A percentile compares a stretch with the other conserved stretches of the same genome.
Conservation (phyloP, 1,140 invertebrate genomes). For the Meloidogyne hapla region DNA sequence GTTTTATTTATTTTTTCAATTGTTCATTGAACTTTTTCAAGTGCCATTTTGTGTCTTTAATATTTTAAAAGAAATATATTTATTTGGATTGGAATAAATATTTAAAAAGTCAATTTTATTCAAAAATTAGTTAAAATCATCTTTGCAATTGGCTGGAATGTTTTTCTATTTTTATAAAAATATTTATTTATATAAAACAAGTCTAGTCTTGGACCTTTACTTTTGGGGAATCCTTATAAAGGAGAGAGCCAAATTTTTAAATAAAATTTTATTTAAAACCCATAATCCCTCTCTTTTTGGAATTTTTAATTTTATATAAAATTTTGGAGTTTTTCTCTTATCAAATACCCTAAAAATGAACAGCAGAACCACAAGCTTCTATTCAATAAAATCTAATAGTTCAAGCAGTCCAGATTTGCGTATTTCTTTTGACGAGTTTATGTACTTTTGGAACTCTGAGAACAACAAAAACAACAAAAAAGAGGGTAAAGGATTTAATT, state of each 20-base stretch:
- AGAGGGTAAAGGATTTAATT: background rate
- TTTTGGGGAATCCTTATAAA: too few relatives aligned
- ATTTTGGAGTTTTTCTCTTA: too few relatives aligned
- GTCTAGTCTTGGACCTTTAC: too few relatives aligned
- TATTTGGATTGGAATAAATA: background rate
- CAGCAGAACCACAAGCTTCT: too few relatives aligned
- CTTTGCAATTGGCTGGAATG: background rate
- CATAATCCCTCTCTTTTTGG: too few relatives aligned
- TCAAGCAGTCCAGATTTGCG: background rate
- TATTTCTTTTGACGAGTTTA: background rate
- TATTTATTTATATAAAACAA: too few relatives aligned
- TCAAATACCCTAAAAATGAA: too few relatives aligned
- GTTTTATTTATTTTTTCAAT: background rate
- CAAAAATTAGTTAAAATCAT: background rate
- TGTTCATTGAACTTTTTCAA: background rate
- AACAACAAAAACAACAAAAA: background rate
- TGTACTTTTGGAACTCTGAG: background rate
- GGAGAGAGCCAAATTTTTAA: too few relatives aligned
- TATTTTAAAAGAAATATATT: background rate
- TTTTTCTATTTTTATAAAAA: background rate
- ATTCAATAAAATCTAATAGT: background rate
- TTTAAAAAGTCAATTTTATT: background rate
- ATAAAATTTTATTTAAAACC: too few relatives aligned
- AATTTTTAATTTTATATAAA: too few relatives aligned
- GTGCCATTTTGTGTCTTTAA: background rate